Evolutionary conservation across 2,888 invertebrate genomes (phyloP).

Genomic region (Cordilura impudica): DNA sequence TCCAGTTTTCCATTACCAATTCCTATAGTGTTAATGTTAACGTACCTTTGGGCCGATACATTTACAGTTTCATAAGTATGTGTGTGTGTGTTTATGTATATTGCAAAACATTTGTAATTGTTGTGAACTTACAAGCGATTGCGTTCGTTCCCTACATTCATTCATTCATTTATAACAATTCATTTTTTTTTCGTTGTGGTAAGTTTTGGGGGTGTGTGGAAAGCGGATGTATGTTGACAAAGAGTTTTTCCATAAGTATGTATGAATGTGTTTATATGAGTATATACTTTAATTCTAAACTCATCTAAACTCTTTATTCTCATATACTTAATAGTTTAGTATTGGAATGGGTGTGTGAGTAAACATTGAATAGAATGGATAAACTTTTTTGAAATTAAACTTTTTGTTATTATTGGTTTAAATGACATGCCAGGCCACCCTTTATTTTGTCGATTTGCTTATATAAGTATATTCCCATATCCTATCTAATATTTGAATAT

Average conservation of each 20-base stretch:
- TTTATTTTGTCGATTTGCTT: background rate
- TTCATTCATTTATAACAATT: constrained; percentile 3
- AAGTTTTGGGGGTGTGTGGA: background rate
- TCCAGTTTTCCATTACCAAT: background rate
- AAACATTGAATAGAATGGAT: constrained; percentile 8
- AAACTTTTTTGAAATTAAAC: constrained; percentile 12
- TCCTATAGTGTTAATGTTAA: background rate
- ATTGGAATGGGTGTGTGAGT: background rate
- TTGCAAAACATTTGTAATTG: background rate
- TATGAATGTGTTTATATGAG: background rate
- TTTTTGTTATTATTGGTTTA: background rate
- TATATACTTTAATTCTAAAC: constrained; percentile 32
- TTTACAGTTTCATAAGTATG: background rate
- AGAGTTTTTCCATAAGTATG: constrained; percentile 21
- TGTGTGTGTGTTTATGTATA: background rate
- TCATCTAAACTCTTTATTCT: background rate
- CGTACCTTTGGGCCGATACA: background rate
- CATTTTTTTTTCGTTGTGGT: background rate
- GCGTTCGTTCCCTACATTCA: background rate
- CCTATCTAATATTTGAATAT: background rate
- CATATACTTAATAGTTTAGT: background rate
- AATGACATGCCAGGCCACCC: background rate
- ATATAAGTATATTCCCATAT: background rate
- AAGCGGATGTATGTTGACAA: constrained; percentile 42
- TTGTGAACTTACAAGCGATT: constrained; percentile 12